Base-by-base conservation (phyloP, 2,888 invertebrate genomes). In the Carpatolechia fugitivella region DNA sequence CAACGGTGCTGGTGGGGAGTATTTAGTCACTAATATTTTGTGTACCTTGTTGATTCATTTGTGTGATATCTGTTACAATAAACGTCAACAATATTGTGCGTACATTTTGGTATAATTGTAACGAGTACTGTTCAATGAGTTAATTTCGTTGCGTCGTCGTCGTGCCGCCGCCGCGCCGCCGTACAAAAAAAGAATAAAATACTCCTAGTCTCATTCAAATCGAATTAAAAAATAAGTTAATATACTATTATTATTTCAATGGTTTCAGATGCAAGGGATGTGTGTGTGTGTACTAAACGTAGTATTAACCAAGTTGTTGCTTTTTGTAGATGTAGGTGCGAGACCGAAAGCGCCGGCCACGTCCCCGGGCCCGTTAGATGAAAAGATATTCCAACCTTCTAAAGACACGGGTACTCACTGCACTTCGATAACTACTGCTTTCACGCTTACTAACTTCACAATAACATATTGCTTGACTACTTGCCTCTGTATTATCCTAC, bases 341-440 rank as follows among this genome's bases (percentile, higher is more conserved):
- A 89, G 91, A 80, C 84, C 85, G 74, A 89, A 89, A 78, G 76
- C 76, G 69, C 76, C 81, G 40, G 79, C 92, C 72, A 91, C 92
- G 65, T 92, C 93, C 74, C 91, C 93, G 74, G 93, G 94, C 75
- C 93, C 94, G 60, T 80, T 89, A 69, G 91, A 93, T 82, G 91
- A 85, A 76, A 91, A 92, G 83, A 89, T 91, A 80, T 93, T 94
- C 84, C 92, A 91, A 84, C 92, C 93, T 82, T 93, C 94, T 75
- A 93, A 93, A 79, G 93, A 93, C 88, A 92, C 93, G 85, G 94
- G 94, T 94, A 74, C 65, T 64, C 61, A 72, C 66, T 64, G 72
- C 74, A 74, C 70, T 38, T 56, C 58, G 58, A 58, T 53, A 58
- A 50, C 33, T 30, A 51, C 18, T 46, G 31, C 51, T 56, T 41